Conservation (phyloP, 2,888 invertebrate genomes). For the Ornithoptera alexandrae region DNA sequence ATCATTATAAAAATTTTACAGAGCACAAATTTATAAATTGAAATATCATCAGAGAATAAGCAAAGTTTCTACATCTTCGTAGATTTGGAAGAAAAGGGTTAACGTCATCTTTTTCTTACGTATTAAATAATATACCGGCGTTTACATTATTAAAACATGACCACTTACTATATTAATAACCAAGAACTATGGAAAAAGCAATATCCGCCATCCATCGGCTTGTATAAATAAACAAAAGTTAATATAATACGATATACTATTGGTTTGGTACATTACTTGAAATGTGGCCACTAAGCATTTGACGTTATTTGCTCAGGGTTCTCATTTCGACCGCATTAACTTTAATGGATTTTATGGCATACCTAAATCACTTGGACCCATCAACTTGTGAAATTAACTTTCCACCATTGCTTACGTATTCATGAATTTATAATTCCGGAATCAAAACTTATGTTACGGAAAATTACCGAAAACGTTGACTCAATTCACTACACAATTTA, state of each 20-base stretch:
- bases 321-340: constrained; percentile 16
- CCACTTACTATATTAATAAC: no score
- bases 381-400: constrained; percentile 15
- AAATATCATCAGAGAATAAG: no score
- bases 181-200: no score
- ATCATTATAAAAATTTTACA: no score
- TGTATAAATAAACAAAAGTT: not conserved
- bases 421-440: constrained; percentile 4
- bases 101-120: no score
- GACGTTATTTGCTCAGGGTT: constrained; percentile 7
- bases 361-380: constrained; percentile 9
- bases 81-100: no score
- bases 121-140: no score
- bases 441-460: not conserved
- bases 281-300: constrained; percentile 2
- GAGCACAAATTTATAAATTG: no score
- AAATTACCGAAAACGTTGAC: not conserved
- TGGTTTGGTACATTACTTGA: not conserved
- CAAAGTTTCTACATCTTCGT: no score
- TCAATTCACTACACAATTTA: not conserved
- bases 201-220: not conserved
- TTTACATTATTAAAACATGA: no score
- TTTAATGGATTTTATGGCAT: constrained; percentile 16
- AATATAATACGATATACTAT: not conserved
- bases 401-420: constrained; percentile 10